Conservation (phyloP, 2,888 invertebrate genomes). For the Dendrolimus pini region DNA sequence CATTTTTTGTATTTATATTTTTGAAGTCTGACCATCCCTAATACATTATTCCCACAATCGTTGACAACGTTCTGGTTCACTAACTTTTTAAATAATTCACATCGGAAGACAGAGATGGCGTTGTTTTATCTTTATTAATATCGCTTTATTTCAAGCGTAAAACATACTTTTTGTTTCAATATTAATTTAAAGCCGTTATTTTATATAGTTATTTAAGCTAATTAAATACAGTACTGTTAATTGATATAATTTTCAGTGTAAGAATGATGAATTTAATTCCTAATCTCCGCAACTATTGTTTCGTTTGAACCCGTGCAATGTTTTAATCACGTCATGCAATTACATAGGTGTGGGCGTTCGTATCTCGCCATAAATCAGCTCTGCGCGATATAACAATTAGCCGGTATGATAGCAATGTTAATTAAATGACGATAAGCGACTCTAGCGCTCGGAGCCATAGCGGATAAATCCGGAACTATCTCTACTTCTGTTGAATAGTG, state of each 20-base stretch:
- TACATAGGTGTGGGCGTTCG: constrained; percentile 70
- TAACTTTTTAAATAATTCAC: constrained; percentile 6
- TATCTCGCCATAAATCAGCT: constrained; percentile 71
- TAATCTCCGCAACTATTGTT: constrained; percentile 38
- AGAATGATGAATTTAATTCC: constrained; percentile 19
- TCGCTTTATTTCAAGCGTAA: no score
- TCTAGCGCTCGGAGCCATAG: constrained; percentile 29
- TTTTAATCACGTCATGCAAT: constrained; percentile 61
- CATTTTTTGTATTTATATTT: no score
- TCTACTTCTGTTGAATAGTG: background rate
- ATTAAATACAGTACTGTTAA: background rate
- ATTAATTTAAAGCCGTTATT: background rate
- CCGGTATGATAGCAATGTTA: constrained; percentile 75
- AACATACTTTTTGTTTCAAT: background rate
- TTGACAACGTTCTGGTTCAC: no score
- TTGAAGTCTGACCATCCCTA: no score
- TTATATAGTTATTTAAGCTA: background rate
- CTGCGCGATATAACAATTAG: constrained; percentile 76
- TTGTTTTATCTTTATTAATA: constrained; percentile 6
- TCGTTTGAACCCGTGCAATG: constrained; percentile 48
- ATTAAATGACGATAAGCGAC: constrained; percentile 67
- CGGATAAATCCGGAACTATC: constrained; percentile 34
- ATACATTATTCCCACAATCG: no score
- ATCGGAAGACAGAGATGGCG: constrained; percentile 11
- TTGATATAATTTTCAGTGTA: background rate